Evolutionary conservation across 2,113 vertebrate species (phyloP).

Genomic region (Poeciliopsis retropinna): DNA sequence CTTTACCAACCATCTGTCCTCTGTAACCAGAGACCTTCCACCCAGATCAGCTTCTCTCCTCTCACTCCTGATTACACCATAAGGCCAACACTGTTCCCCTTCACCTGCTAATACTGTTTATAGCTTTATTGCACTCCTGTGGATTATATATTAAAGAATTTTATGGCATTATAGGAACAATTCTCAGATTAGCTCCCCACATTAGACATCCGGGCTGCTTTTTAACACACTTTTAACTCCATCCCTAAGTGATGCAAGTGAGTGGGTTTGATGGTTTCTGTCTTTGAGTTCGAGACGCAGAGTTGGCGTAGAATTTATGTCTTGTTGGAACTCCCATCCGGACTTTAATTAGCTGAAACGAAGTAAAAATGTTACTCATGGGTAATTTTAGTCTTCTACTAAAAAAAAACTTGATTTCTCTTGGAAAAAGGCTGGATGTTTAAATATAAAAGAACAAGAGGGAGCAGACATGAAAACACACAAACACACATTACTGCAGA

Average conservation of each 20-base stretch:
- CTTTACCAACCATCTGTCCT: constrained; percentile 40
- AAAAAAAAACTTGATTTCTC: neutral
- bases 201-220: neutral
- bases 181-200: constrained; percentile 9
- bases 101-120: neutral
- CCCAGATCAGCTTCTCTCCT: neutral
- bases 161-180: neutral
- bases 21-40: constrained; percentile 31
- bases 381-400: neutral
- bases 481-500: neutral
- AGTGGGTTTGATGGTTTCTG: neutral
- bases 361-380: neutral
- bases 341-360: neutral
- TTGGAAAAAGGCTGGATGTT: neutral
- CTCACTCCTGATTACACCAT: constrained; percentile 16
- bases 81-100: neutral
- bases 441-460: neutral
- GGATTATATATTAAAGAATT: neutral
- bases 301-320: neutral
- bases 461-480: neutral
- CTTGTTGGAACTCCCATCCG: neutral
- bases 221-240: neutral
- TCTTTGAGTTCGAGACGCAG: neutral
- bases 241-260: neutral
- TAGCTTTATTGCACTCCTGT: neutral